Evolutionary conservation across 2,113 vertebrate genomes (phyloP).

Genomic region (Nothoprocta perdicaria): DNA sequence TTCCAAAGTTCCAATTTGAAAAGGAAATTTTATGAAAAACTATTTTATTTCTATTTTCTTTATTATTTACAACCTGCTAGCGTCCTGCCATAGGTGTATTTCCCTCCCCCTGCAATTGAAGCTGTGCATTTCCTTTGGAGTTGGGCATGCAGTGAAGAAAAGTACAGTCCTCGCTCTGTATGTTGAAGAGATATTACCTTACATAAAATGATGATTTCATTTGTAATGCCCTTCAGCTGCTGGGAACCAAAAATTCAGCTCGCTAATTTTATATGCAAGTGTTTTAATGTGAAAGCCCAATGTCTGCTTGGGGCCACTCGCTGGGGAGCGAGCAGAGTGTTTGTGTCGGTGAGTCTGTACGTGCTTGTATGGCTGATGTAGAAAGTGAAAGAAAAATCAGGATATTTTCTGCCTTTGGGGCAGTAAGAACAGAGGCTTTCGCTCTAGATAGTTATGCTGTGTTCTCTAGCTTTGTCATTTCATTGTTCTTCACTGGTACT

Average conservation of each 20-base stretch:
- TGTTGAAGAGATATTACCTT: not conserved
- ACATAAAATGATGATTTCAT: not conserved
- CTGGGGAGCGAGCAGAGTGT: not conserved
- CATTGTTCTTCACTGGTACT: not conserved
- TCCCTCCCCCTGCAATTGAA: not conserved
- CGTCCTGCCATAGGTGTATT: not conserved
- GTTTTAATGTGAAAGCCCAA: not conserved
- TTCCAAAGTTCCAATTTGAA: not conserved
- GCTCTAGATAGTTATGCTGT: fast-evolving
- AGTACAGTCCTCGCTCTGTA: not conserved
- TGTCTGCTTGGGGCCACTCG: not conserved
- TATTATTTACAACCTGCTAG: not conserved
- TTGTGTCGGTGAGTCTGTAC: not conserved
- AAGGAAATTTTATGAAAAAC: not conserved
- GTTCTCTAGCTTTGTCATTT: not conserved
- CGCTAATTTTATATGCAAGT: not conserved
- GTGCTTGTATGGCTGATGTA: not conserved
- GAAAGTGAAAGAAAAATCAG: not conserved
- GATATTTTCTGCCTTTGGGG: not conserved
- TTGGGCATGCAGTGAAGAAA: not conserved
- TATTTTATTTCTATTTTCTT: too few relatives aligned
- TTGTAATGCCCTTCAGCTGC: not conserved
- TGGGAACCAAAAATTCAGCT: not conserved
- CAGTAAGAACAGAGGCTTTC: not conserved
- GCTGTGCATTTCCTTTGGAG: not conserved